Base-by-base conservation (phyloP, 2,888 invertebrate genomes). In the Caenorhabditis sp. region DNA sequence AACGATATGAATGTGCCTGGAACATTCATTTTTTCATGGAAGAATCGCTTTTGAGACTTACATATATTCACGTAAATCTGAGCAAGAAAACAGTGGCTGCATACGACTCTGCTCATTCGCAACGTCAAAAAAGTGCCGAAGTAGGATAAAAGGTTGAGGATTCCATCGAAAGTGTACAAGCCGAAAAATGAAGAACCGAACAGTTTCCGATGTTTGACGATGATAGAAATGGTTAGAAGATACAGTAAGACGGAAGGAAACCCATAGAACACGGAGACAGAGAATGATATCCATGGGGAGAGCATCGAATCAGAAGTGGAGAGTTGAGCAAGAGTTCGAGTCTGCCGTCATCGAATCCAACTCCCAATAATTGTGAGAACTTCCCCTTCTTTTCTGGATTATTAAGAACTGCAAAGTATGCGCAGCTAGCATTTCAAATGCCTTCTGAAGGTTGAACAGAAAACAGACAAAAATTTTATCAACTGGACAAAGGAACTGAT, bases 171-270 rank as follows among this genome's bases (percentile, higher is more conserved):
- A 3, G 47, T 6, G 13, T 47, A 72, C 15, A 72, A 18, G 0
- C 3, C 20, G 37, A 72, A 72, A 32, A 72, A 72, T 0, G 72
- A 72, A 13, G 72, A 64, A 26, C 53, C 35, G 50, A 72, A 72
- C 0, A 32, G 0, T 44, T 40, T 71, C 0, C 15, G 26, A 40
- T 62, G 40, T 11, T 8, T 40, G 1, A 61, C 1, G 3, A 71
- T 55, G 13, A 62, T 53, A 28, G 18, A 44, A 0, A 55, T 35
- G 18, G 62, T 51, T n/a, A 55, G 15, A 0, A 37, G 40, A 24
- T 71, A 71, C 26, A 61, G 11, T 8, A 55, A 1, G 0, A 71
- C 15, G 8, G 61, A 71, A 18, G 70, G 70, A 15, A 61, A 18
- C n/a, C 53, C 37, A 32, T 71, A 71, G 28, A 8, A 3, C 0